Base-by-base conservation (phyloP, 2,888 invertebrate genomes). In the Lepidocyrtoides sp. region DNA sequence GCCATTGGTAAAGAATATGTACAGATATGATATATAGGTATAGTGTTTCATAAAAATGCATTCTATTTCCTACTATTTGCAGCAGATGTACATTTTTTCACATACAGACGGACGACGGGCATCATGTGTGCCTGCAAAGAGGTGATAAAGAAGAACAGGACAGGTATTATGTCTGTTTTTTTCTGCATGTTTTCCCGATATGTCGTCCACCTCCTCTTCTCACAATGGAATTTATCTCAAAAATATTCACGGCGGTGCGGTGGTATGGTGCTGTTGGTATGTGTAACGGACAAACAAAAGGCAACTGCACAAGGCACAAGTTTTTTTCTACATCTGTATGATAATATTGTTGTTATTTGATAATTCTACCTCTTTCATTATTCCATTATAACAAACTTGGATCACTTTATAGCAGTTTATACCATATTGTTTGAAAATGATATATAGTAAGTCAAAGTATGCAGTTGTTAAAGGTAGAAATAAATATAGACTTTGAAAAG, bases 41-140 rank as follows among this genome's bases (percentile, higher is more conserved):
- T 12, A n/a, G n/a, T 48, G 75, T 26, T 72, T 32, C 79, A 8
- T 29, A 23, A n/a, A 29, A 14, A 26, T 79, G 79, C 23, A 29
- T 54, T 10, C 5, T 44, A 57, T 3, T 63, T 10, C 14, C 14
- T 14, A 29, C n/a, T 79, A 51, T 29, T 79, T 54, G n/a, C 54
- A 54, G 41, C 79, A 54, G 32, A 79, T 54, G 79, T 54, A 79
- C 29, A n/a, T n/a, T n/a, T n/a, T n/a, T n/a, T n/a, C n/a, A n/a
- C n/a, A n/a, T n/a, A 26, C 32, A 14, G 26, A 32, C 51, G 54
- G 48, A 32, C 54, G 48, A 32, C 29, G 48, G 26, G 48, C n/a
- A n/a, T n/a, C 23, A 29, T 79, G 77, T 54, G 32, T 79, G 77
- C 10, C 77, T 79, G 77, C 77, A 79, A 51, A 79, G 32, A 79